phyloP scores from a whole-genome alignment of 2,113 vertebrate genomes.

The Muntiacus muntjak region DNA sequence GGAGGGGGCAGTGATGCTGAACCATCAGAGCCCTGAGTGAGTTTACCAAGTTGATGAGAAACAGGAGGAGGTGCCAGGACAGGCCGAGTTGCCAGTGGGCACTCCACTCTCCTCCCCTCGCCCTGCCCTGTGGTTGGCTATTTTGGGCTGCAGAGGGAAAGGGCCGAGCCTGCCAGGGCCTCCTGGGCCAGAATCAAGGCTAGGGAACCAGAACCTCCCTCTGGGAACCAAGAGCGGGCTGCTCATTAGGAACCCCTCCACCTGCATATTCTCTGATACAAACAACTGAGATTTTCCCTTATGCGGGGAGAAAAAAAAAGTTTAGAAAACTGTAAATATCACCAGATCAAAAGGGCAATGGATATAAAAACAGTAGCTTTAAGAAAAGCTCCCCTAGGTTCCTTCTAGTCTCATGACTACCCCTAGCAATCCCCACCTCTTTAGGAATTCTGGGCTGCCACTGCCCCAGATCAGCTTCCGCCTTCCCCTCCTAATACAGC shows the following conservation, averaged over 20 bases:
- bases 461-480: not conserved
- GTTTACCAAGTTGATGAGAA: not conserved
- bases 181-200: not conserved
- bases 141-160: not conserved
- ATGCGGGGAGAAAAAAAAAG: not conserved
- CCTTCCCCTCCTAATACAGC: not conserved
- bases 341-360: not conserved
- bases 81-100: not conserved
- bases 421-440: not conserved
- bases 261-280: not conserved
- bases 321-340: not conserved
- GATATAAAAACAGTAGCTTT: not conserved
- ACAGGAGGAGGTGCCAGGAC: not conserved
- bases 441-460: not conserved
- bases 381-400: not conserved
- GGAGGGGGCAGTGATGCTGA: not conserved
- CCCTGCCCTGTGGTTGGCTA: not conserved
- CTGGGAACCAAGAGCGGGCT: not conserved
- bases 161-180: not conserved
- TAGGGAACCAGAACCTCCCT: not conserved
- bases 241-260: not conserved
- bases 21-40: not conserved
- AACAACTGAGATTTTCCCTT: not conserved
- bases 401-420: not conserved
- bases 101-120: rapidly evolving